These are phyloP conservation scores for Drosophila anomelani DNA, from an alignment of 2,888 invertebrate genomes.

Conservation along the genomic window DNA sequence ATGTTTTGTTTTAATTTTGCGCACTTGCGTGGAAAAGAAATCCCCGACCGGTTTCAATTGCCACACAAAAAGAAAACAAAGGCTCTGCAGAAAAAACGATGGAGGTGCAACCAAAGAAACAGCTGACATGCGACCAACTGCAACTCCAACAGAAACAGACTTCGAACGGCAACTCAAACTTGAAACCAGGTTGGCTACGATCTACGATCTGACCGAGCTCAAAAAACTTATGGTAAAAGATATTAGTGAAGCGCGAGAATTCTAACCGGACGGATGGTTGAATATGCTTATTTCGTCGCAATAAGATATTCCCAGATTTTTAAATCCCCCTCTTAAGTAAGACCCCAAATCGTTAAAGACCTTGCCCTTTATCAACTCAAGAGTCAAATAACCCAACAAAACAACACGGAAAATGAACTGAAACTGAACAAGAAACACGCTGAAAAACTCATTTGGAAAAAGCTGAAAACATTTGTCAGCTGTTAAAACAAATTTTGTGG, in stretches of 20 bases:
- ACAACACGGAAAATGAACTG: slow-evolving; percentile 24
- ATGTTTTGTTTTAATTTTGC: slow-evolving; percentile 76
- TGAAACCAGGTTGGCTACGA: slow-evolving; percentile 1
- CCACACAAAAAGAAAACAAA: slow-evolving; percentile 36
- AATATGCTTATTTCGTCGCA: not conserved
- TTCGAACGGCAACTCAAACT: slow-evolving; percentile 30
- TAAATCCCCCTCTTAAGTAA: slow-evolving; percentile 19
- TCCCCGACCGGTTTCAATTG: slow-evolving; percentile 55
- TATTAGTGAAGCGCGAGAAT: slow-evolving; percentile 63
- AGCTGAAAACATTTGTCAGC: slow-evolving; percentile 65
- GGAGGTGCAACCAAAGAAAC: slow-evolving; percentile 61
- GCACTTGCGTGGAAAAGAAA: slow-evolving; percentile 49
- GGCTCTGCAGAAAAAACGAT: slow-evolving; percentile 39
- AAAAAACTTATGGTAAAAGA: slow-evolving; percentile 26
- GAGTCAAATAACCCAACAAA: slow-evolving; percentile 13
- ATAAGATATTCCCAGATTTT: slow-evolving; percentile 23
- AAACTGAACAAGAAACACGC: not conserved
- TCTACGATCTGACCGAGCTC: slow-evolving; percentile 31
- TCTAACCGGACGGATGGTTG: slow-evolving; percentile 16
- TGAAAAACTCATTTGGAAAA: slow-evolving; percentile 39
- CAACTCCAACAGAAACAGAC: slow-evolving; percentile 11
- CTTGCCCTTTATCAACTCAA: not conserved
- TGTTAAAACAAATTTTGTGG: slow-evolving; percentile 67
- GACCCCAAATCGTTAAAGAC: slow-evolving; percentile 7
- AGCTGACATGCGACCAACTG: slow-evolving; percentile 70